Percentiles rank a stretch among this genome's conserved stretches.
Evolutionary conservation across 2,888 invertebrate genomes (phyloP).

Genomic region (Augochlorella aurata): DNA sequence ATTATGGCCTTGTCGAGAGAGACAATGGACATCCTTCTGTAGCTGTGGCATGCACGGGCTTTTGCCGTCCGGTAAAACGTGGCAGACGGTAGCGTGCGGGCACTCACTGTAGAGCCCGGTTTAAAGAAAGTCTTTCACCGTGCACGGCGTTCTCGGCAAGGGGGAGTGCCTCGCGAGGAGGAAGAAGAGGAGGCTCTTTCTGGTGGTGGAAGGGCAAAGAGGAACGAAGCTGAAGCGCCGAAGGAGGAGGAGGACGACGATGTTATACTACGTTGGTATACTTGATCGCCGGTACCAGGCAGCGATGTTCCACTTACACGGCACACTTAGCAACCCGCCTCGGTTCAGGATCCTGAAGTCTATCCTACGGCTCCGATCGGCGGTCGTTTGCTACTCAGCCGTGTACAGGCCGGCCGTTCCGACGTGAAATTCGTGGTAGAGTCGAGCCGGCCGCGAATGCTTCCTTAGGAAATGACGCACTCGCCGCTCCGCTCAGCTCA

Average conservation of each 20-base stretch:
- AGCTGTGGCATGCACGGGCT: constrained; percentile 17
- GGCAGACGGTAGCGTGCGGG: constrained; percentile 58
- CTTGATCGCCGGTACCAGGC: constrained; percentile 80
- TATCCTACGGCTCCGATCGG: constrained; percentile 70
- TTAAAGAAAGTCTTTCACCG: constrained; percentile 82
- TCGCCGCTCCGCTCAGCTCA: not conserved
- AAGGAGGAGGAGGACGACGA: constrained; percentile 68
- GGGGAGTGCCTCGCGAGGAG: constrained; percentile 49
- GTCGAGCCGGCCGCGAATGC: constrained; percentile 14
- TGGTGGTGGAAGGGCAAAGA: constrained; percentile 62
- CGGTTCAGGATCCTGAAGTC: constrained; percentile 77
- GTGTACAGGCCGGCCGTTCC: constrained; percentile 39
- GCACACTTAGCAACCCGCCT: constrained; percentile 79
- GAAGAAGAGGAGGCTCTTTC: constrained; percentile 25
- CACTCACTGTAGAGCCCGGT: constrained; percentile 54
- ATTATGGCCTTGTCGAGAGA: constrained; percentile 47
- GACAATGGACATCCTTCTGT: constrained; percentile 63
- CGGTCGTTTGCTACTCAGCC: constrained; percentile 59
- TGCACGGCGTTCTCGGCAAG: constrained; percentile 44
- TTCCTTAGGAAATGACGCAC: constrained; percentile 47
- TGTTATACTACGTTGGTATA: constrained; percentile 77
- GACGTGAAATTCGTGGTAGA: constrained; percentile 60
- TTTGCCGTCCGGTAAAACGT: constrained; percentile 34
- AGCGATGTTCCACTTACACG: constrained; percentile 81
- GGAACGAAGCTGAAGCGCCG: constrained; percentile 66